phyloP scores from a whole-genome alignment of 92 coral and sea anemone species.

The Zoanthus sansibaricus region DNA sequence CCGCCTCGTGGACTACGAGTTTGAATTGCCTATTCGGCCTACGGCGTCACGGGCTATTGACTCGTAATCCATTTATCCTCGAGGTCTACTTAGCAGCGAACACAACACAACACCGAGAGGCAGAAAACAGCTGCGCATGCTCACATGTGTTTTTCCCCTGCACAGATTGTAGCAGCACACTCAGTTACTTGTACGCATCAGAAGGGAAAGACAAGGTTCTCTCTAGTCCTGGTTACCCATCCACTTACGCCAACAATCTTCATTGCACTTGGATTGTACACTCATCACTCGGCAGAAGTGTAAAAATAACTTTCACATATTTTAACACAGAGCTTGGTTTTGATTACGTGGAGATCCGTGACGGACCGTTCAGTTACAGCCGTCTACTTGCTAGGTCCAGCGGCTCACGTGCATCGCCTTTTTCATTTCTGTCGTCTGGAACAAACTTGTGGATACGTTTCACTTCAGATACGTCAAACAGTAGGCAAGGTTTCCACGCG shows the following conservation, averaged over 20 bases:
- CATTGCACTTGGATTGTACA: slow-evolving; percentile 6
- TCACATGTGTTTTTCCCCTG: neutral
- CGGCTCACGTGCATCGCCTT: neutral
- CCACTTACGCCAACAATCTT: neutral
- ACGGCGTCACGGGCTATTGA: too few relatives aligned
- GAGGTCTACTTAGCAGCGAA: too few relatives aligned
- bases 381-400: neutral
- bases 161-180: slow-evolving; percentile 21
- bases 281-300: neutral
- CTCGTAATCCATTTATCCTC: too few relatives aligned
- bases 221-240: slow-evolving; percentile 22
- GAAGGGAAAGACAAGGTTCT: neutral
- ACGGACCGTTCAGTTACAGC: slow-evolving; percentile 8
- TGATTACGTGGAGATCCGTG: slow-evolving; percentile 15
- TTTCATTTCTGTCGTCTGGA: slow-evolving; percentile 3
- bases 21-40: too few relatives aligned
- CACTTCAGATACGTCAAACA: neutral
- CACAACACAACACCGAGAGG: too few relatives aligned
- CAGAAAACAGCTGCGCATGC: too few relatives aligned
- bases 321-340: neutral
- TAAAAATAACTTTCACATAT: slow-evolving; percentile 1
- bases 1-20: too few relatives aligned
- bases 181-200: neutral
- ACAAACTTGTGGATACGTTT: neutral
- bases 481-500: slow-evolving; percentile 3